Evolutionary conservation across 1,140 invertebrate species (phyloP).

Genomic region (Pomacea maculata): DNA sequence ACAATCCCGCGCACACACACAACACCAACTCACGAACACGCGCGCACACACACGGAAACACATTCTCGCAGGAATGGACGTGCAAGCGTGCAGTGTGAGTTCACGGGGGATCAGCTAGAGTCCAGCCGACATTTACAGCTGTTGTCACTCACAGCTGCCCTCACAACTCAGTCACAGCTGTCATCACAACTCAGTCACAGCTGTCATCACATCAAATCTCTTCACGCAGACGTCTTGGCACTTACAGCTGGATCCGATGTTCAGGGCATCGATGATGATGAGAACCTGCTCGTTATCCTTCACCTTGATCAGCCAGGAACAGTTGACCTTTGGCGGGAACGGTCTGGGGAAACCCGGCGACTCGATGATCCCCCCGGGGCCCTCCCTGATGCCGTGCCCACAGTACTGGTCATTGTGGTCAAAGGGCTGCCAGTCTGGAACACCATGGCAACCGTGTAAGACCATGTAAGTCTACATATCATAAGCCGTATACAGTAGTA

Average conservation of each 20-base stretch:
- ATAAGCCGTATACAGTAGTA: too few relatives aligned
- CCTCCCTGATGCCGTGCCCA: conserved; percentile 56
- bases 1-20: not conserved
- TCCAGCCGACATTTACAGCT: not conserved
- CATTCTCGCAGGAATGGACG: not conserved
- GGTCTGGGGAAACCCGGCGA: conserved; percentile 63
- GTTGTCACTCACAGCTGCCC: not conserved
- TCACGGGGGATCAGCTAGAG: not conserved
- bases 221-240: not conserved
- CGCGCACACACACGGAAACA: not conserved
- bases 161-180: too few relatives aligned
- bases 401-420: conserved; percentile 56
- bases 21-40: not conserved
- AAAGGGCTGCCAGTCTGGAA: conserved; percentile 52
- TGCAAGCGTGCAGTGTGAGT: not conserved
- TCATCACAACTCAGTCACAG: not conserved
- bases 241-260: conserved; percentile 64
- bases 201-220: not conserved
- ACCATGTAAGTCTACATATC: too few relatives aligned
- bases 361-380: conserved; percentile 61
- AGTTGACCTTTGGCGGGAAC: conserved; percentile 61
- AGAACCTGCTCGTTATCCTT: conserved; percentile 61
- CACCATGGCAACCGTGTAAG: too few relatives aligned
- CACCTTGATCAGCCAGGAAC: conserved; percentile 66
- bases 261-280: conserved; percentile 61